phyloP scores from a whole-genome alignment of 2,113 vertebrate species.

The Sminthopsis crassicaudata region DNA sequence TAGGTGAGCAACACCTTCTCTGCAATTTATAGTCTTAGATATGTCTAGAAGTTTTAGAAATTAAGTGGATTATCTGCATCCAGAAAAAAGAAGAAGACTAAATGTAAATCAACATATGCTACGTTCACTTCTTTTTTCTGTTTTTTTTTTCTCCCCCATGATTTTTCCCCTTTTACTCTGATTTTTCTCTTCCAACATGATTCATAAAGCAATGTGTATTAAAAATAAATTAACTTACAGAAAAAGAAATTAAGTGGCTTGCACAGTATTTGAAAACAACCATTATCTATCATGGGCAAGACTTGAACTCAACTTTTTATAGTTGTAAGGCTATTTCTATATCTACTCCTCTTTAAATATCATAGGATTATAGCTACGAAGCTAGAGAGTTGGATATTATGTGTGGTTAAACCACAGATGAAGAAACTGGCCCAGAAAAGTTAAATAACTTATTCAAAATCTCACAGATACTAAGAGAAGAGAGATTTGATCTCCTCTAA shows the following conservation, averaged over 20 bases:
- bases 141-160: no score
- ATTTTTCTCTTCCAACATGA: no score
- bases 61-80: background rate
- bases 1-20: background rate
- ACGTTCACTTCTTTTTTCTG: no score
- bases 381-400: background rate
- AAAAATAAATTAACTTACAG: no score
- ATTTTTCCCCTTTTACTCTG: no score
- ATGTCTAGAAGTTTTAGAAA: background rate
- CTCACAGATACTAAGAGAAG: background rate
- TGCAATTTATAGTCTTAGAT: background rate
- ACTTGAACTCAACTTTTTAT: background rate
- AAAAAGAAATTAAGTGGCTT: background rate
- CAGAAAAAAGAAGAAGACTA: no score
- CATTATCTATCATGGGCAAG: background rate
- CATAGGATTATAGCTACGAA: background rate
- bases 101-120: no score
- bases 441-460: background rate
- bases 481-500: background rate
- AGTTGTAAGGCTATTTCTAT: background rate
- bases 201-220: no score
- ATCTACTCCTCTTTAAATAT: background rate
- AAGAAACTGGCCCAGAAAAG: background rate
- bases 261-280: background rate
- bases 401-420: background rate